A percentile compares a stretch with the other conserved stretches of the same genome.
Conservation (phyloP, 2,888 invertebrate species). For the Bellardia bayeri region DNA sequence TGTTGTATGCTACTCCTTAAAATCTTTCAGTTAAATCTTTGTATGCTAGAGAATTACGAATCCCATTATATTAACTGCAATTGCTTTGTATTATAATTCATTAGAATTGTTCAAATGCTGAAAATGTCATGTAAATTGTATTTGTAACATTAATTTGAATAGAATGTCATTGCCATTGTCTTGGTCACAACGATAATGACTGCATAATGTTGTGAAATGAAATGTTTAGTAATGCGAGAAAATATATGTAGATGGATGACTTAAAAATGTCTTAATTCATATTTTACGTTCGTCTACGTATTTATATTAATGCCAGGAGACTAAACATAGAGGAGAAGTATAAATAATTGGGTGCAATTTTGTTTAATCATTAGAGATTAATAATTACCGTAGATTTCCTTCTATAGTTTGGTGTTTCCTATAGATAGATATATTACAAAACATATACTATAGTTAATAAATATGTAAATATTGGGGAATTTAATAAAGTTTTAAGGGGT, state of each 20-base stretch:
- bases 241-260: background rate
- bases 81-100: background rate
- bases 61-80: background rate
- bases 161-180: slow-evolving; percentile 15
- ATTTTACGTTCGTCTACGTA: background rate
- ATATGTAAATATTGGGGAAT: background rate
- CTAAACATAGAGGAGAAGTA: slow-evolving; percentile 1
- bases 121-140: slow-evolving; percentile 30
- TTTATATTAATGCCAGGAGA: slow-evolving; percentile 13
- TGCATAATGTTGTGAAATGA: slow-evolving; percentile 13
- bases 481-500: background rate
- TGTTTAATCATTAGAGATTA: slow-evolving; percentile 43
- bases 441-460: slow-evolving; percentile 47
- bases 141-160: slow-evolving; percentile 31
- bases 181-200: slow-evolving; percentile 17
- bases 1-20: background rate
- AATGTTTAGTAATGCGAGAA: background rate
- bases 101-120: slow-evolving; percentile 1
- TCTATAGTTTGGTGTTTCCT: slow-evolving; percentile 83
- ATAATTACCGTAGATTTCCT: slow-evolving; percentile 84
- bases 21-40: background rate
- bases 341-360: slow-evolving; percentile 48
- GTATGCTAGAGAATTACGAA: background rate
- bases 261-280: background rate
- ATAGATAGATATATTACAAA: slow-evolving; percentile 76